phyloP scores from a whole-genome alignment of 2,797 vertebrate genomes.

The Lerista edwardsae region DNA sequence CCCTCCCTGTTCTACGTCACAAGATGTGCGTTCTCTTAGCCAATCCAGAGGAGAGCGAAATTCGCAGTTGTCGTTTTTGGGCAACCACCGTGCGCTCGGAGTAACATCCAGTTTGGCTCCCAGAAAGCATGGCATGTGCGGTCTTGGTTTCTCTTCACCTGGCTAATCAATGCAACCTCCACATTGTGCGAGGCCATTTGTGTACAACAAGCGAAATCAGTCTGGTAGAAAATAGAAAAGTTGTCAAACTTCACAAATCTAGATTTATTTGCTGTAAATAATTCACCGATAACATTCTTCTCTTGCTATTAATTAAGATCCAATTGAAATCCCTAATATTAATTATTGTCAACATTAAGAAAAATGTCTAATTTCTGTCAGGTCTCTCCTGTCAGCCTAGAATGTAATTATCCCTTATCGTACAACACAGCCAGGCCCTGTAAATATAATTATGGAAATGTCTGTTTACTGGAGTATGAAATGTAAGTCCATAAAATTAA shows the following conservation, averaged over 20 bases:
- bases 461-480: conserved; percentile 71
- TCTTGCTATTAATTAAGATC: conserved; percentile 68
- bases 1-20: too few species aligned
- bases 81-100: background rate
- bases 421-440: conserved; percentile 70
- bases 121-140: fast-evolving
- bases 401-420: conserved; percentile 82
- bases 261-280: conserved; percentile 29
- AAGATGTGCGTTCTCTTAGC: too few species aligned
- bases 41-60: background rate
- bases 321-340: conserved; percentile 65
- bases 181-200: conserved; percentile 28
- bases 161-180: background rate
- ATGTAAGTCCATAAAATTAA: conserved; percentile 73
- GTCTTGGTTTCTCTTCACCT: background rate
- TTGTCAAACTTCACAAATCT: conserved; percentile 30
- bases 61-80: background rate
- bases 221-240: conserved; percentile 6
- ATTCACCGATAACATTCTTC: conserved; percentile 47
- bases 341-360: conserved; percentile 71
- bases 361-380: conserved; percentile 61
- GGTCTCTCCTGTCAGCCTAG: conserved; percentile 66
- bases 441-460: conserved; percentile 81
- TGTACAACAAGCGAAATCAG: background rate
- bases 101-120: too few species aligned